Conservation (phyloP, 2,797 vertebrate species). For the Pteropus rufus region DNA sequence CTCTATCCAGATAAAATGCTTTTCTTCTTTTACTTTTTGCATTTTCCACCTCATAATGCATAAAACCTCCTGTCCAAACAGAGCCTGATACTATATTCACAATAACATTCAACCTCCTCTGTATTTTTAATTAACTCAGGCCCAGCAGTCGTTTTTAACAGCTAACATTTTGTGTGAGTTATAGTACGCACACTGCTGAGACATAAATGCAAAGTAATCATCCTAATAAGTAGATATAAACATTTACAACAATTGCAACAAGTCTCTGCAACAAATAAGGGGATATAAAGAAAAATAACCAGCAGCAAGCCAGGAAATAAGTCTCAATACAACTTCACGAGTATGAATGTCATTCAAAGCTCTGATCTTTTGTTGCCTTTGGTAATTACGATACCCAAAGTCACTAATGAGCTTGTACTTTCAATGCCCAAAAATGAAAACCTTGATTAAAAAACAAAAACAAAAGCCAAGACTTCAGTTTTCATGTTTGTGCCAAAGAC, state of each 20-base stretch:
- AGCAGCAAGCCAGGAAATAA: constrained; percentile 53
- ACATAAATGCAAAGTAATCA: constrained; percentile 75
- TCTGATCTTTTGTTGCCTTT: constrained; percentile 56
- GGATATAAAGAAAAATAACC: constrained; percentile 66
- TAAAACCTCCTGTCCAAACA: constrained; percentile 57
- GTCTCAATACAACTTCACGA: constrained; percentile 39
- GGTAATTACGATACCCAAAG: constrained; percentile 59
- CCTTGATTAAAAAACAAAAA: constrained; percentile 57
- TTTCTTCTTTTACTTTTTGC: constrained; percentile 24
- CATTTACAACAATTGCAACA: constrained; percentile 75
- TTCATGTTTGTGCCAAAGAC: constrained; percentile 59
- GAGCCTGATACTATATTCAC: constrained; percentile 56
- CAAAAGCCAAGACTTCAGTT: constrained; percentile 59
- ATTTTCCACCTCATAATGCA: constrained; percentile 55
- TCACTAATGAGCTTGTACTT: constrained; percentile 69
- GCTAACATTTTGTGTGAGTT: constrained; percentile 71
- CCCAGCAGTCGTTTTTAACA: constrained; percentile 70
- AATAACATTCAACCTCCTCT: constrained; percentile 63
- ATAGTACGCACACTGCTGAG: constrained; percentile 72
- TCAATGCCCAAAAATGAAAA: constrained; percentile 62
- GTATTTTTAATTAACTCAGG: constrained; percentile 76
- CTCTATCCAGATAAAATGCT: constrained; percentile 4
- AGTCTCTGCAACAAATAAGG: constrained; percentile 66
- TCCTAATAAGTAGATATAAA: constrained; percentile 76
- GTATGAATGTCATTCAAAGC: constrained; percentile 57